Evolutionary conservation across 1,140 invertebrate species (phyloP).

Genomic region (Panagrolaimus sp.): DNA sequence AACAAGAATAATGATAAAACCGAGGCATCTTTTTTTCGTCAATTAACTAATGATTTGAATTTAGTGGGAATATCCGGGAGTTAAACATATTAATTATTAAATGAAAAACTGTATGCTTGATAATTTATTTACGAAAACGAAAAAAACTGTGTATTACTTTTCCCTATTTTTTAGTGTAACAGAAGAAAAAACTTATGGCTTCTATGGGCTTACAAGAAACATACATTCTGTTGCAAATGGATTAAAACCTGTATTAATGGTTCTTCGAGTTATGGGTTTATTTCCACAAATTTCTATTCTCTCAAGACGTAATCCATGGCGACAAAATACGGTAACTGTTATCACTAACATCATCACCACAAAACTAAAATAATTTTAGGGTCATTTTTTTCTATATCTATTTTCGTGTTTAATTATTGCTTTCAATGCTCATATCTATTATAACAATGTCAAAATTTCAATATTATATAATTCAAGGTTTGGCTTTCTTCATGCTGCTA

Average conservation of each 20-base stretch:
- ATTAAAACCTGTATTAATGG: neutral
- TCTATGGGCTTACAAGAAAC: neutral
- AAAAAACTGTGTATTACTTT: too few relatives aligned
- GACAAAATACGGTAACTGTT: neutral
- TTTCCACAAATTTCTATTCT: neutral
- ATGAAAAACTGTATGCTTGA: too few relatives aligned
- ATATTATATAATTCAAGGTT: slow-evolving; percentile 19
- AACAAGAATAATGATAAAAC: too few relatives aligned
- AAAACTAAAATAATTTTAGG: neutral
- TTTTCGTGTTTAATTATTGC: neutral
- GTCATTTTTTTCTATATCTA: neutral
- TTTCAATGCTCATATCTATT: slow-evolving; percentile 4
- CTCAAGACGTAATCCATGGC: neutral
- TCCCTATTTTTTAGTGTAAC: too few relatives aligned
- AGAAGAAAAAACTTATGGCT: neutral
- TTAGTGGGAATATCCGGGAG: too few relatives aligned
- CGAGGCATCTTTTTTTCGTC: too few relatives aligned
- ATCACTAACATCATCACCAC: neutral
- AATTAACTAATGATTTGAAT: too few relatives aligned
- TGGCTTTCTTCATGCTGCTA: slow-evolving; percentile 45
- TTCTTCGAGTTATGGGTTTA: neutral
- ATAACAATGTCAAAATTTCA: slow-evolving; percentile 6
- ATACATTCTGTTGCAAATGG: neutral
- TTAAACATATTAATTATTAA: too few relatives aligned
- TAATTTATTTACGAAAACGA: too few relatives aligned